Conservation (phyloP, 1,140 invertebrate species). For the Lasioglossum baleicum region DNA sequence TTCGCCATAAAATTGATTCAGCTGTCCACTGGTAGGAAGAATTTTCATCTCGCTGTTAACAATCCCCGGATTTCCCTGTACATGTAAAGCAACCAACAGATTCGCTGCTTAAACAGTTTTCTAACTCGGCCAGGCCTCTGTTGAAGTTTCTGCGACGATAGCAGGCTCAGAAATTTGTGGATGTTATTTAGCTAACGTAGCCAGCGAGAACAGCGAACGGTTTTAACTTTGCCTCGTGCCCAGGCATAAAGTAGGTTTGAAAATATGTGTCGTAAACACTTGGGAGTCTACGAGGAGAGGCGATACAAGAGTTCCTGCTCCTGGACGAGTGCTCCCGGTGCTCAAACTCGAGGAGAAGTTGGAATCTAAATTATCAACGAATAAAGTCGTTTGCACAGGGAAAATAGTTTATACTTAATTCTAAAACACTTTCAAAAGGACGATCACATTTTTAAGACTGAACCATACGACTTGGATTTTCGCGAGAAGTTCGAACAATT, state of each 20-base stretch:
- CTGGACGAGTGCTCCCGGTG: neutral
- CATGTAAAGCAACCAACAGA: no score
- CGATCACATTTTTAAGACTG: no score
- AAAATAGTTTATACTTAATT: neutral
- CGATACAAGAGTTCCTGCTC: slow-evolving; percentile 2
- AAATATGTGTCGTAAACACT: slow-evolving; percentile 48
- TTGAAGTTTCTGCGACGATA: neutral
- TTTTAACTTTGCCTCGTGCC: slow-evolving; percentile 26
- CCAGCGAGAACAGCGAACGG: neutral
- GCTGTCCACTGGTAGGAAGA: neutral
- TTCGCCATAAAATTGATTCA: neutral
- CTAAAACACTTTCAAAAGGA: no score
- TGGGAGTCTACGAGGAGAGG: neutral
- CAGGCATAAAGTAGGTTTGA: slow-evolving; percentile 1
- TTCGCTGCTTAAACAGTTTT: neutral
- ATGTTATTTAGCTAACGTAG: neutral
- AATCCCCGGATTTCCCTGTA: neutral
- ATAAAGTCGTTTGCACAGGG: neutral
- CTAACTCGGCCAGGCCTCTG: neutral
- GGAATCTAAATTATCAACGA: neutral
- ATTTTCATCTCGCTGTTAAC: neutral
- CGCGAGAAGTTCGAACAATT: no score
- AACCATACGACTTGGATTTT: no score
- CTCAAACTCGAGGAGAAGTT: neutral
- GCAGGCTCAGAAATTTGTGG: neutral